Evolutionary conservation across 37 sponge, comb jelly and placozoan species (phyloP).

Genomic region (Eunapius fragilis): DNA sequence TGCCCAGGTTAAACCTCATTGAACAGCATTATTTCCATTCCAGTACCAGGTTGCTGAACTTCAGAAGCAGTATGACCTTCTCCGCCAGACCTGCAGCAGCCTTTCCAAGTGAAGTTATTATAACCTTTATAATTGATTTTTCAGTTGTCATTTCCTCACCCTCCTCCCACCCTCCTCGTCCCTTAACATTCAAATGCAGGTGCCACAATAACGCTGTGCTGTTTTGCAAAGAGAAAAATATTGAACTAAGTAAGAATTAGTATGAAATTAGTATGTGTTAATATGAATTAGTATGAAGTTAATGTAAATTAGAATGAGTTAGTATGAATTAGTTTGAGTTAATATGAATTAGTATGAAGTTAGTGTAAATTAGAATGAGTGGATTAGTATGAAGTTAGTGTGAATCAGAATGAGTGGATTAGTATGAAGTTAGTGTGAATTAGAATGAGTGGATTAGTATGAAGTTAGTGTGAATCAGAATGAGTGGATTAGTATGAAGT

Average conservation of each 20-base stretch:
- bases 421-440: too few species aligned
- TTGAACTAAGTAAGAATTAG: background rate
- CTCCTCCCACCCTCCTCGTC: too few species aligned
- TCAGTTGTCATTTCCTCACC: background rate
- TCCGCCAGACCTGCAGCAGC: constrained; percentile 43
- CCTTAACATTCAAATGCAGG: constrained; percentile 1
- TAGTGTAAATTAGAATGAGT: too few species aligned
- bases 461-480: too few species aligned
- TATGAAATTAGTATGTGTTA: background rate
- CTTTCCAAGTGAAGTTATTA: constrained; percentile 29
- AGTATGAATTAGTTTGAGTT: too few species aligned
- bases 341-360: background rate
- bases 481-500: too few species aligned
- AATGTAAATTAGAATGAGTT: too few species aligned
- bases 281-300: too few species aligned
- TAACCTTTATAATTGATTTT: background rate
- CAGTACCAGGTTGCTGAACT: constrained; percentile 79
- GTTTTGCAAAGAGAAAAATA: constrained; percentile 13
- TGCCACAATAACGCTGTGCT: constrained; percentile 43
- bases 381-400: too few species aligned
- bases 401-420: too few species aligned
- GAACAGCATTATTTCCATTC: background rate
- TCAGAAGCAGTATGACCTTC: constrained; percentile 72
- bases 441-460: too few species aligned
- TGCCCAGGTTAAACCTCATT: too few species aligned